A percentile compares a stretch with the other conserved stretches of the same genome.
Evolutionary conservation across 2,113 vertebrate species (phyloP).

Genomic region (Cyprinus carpio): DNA sequence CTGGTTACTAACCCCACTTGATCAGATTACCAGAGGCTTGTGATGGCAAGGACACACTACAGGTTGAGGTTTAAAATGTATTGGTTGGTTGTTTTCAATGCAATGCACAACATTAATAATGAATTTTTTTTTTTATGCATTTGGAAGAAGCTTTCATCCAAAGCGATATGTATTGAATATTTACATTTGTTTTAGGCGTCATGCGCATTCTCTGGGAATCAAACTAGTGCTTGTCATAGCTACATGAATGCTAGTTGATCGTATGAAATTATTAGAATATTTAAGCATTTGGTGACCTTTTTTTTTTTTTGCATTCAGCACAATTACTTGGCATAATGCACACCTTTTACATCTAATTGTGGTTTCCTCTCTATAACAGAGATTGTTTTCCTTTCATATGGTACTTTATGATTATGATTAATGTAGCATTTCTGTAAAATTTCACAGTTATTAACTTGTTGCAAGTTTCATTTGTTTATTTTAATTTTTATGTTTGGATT

Average conservation of each 20-base stretch:
- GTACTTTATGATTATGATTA: too few species aligned
- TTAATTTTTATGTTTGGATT: not conserved
- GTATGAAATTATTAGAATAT: too few species aligned
- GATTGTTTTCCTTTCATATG: not conserved
- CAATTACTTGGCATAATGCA: not conserved
- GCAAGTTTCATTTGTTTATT: too few species aligned
- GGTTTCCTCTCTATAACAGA: not conserved
- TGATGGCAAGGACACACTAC: not conserved
- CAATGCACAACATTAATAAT: not conserved
- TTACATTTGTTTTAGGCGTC: not conserved
- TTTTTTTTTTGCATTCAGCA: not conserved
- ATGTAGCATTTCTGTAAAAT: not conserved
- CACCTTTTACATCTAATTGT: not conserved
- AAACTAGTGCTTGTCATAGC: too few species aligned
- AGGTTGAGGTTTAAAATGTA: not conserved
- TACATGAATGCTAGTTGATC: too few species aligned
- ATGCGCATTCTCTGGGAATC: not conserved
- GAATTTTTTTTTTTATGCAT: not conserved
- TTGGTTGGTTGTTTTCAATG: not conserved
- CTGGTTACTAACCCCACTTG: not conserved
- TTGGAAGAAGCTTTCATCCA: not conserved
- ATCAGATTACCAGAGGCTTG: constrained; percentile 1
- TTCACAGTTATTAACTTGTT: not conserved
- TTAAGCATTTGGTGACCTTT: not conserved
- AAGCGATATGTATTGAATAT: not conserved